Conservation (phyloP, 2,888 invertebrate species). For the Dione vanillae region DNA sequence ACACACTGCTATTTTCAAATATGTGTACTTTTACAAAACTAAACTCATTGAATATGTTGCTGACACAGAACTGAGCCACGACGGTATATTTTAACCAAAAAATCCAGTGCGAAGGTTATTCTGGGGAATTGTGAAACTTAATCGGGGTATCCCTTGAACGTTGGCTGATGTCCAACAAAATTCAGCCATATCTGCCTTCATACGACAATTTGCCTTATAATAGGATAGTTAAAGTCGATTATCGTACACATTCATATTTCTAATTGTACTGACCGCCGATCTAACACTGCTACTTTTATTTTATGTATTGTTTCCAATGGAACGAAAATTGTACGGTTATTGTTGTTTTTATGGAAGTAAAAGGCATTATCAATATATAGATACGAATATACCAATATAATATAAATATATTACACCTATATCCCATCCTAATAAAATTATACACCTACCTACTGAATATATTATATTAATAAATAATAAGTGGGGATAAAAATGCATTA, state of each 20-base stretch:
- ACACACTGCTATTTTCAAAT: too few relatives aligned
- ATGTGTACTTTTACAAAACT: background rate
- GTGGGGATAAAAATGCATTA: too few relatives aligned
- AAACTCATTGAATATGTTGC: background rate
- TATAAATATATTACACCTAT: background rate
- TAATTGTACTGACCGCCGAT: constrained; percentile 32
- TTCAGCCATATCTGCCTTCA: constrained; percentile 6
- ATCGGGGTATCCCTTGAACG: constrained; percentile 40
- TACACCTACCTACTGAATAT: too few relatives aligned
- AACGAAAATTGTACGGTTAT: constrained; percentile 39
- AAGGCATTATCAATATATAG: constrained; percentile 15
- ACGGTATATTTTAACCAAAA: constrained; percentile 40
- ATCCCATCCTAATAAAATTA: too few relatives aligned
- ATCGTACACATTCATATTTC: constrained; percentile 18
- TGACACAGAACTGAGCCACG: background rate
- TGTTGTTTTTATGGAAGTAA: constrained; percentile 25
- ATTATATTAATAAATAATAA: too few relatives aligned
- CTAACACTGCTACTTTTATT: constrained; percentile 43
- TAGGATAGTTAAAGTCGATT: constrained; percentile 10
- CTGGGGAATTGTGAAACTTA: constrained; percentile 44
- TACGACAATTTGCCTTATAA: constrained; percentile 28
- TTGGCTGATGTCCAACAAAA: constrained; percentile 43
- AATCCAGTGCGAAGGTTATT: constrained; percentile 43
- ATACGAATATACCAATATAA: background rate
- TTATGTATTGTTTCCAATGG: constrained; percentile 43